These are phyloP conservation scores for Streptopelia turtur DNA, from an alignment of 2,797 vertebrate species.

Conservation along the genomic window DNA sequence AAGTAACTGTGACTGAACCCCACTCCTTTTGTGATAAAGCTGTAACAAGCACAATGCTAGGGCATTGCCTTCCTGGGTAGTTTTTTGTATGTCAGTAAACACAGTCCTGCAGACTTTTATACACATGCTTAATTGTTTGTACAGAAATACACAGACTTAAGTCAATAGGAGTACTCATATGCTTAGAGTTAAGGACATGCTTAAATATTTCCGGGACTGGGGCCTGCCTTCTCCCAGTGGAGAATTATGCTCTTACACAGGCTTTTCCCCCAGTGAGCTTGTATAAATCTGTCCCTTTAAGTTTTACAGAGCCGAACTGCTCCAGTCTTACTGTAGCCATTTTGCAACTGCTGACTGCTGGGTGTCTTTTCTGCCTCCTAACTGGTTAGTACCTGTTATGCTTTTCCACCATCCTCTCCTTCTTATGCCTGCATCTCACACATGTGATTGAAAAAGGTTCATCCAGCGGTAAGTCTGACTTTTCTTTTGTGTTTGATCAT, in stretches of 20 bases:
- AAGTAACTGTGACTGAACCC: background rate
- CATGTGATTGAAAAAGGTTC: background rate
- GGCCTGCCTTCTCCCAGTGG: slow-evolving; percentile 26
- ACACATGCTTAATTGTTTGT: background rate
- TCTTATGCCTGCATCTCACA: background rate
- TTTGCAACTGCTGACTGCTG: slow-evolving; percentile 50
- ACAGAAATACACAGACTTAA: background rate
- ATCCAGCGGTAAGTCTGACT: slow-evolving; percentile 32
- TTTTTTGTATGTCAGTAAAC: background rate
- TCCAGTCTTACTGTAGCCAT: background rate
- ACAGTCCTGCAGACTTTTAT: background rate
- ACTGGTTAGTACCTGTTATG: background rate
- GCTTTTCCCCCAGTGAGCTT: background rate
- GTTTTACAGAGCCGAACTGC: slow-evolving; percentile 18
- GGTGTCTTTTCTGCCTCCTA: slow-evolving; percentile 14
- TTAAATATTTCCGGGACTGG: slow-evolving; percentile 2
- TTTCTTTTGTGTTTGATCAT: slow-evolving; percentile 10
- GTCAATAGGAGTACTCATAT: background rate
- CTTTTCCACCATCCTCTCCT: background rate
- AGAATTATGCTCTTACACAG: background rate
- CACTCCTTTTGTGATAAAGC: background rate
- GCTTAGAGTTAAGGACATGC: slow-evolving; percentile 19
- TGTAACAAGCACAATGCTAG: background rate
- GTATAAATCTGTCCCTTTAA: slow-evolving; percentile 64
- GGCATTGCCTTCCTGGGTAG: background rate